Conservation (phyloP, 2,113 vertebrate species). For the Thamnophis sirtalis region DNA sequence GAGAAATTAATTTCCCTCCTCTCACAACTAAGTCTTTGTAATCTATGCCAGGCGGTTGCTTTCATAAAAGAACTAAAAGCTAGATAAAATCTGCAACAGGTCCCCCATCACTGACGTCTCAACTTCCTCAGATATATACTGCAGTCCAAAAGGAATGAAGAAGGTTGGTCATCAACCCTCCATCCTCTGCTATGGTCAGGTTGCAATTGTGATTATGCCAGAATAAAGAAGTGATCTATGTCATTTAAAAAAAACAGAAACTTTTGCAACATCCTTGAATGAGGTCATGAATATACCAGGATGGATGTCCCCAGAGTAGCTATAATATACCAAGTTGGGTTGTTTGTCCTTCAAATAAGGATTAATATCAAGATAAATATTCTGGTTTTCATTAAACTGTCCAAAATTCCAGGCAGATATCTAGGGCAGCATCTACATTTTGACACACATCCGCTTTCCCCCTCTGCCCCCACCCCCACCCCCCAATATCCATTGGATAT, state of each 20-base stretch:
- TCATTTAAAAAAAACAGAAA: not conserved
- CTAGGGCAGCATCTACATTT: not conserved
- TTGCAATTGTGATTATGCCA: not conserved
- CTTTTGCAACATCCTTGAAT: not conserved
- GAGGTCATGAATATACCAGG: not conserved
- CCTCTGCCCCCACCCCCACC: not conserved
- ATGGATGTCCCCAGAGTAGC: not conserved
- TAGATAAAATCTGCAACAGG: not conserved
- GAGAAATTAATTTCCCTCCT: not conserved
- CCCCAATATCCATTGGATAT: not conserved
- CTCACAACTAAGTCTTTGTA: not conserved
- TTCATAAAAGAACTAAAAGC: not conserved
- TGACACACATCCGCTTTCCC: not conserved
- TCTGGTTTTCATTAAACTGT: not conserved
- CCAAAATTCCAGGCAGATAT: not conserved
- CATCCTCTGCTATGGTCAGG: not conserved
- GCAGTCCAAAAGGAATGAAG: not conserved
- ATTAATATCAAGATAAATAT: not conserved
- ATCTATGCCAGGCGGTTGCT: not conserved
- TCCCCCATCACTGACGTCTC: not conserved
- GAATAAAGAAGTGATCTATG: not conserved
- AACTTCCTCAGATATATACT: not conserved
- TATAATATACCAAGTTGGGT: not conserved
- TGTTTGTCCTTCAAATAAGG: not conserved
- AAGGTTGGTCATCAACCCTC: not conserved